phyloP scores from a whole-genome alignment of 2,113 vertebrate species.

The Chaetops frenatus region DNA sequence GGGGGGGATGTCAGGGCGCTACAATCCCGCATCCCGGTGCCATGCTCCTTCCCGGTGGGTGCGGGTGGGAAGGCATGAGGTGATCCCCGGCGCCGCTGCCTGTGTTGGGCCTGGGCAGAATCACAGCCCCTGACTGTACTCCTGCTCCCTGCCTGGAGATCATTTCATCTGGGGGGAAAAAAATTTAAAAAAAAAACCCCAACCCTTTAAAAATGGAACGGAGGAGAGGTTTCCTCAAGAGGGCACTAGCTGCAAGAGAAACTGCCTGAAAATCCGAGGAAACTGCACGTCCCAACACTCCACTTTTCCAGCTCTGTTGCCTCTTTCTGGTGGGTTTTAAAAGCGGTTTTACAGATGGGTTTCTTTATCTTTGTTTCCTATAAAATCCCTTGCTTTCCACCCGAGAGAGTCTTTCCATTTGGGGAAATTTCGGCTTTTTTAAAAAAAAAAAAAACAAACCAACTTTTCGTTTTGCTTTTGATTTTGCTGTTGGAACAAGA shows the following conservation, averaged over 20 bases:
- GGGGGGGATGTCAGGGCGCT: too few species aligned
- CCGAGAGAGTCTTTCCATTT: neutral
- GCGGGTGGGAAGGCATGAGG: neutral
- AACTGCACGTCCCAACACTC: neutral
- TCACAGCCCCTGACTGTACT: fast-evolving
- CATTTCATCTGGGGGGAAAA: fast-evolving
- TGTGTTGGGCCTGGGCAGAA: neutral
- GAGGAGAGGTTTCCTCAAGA: neutral
- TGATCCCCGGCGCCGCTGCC: fast-evolving
- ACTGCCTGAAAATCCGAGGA: neutral
- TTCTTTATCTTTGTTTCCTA: too few species aligned
- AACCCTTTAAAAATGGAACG: fast-evolving
- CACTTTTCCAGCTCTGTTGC: too few species aligned
- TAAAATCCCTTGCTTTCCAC: neutral
- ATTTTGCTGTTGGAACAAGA: neutral
- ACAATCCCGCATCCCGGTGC: fast-evolving
- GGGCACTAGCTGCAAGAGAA: conserved; percentile 14
- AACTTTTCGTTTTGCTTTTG: neutral
- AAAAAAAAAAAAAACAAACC: too few species aligned
- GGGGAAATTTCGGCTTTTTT: neutral
- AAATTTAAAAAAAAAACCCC: too few species aligned
- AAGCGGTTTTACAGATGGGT: too few species aligned
- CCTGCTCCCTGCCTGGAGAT: neutral
- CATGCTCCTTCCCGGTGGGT: neutral
- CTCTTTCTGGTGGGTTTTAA: too few species aligned